Base-by-base conservation (phyloP, 2,797 vertebrate genomes). In the Zalophus californianus region DNA sequence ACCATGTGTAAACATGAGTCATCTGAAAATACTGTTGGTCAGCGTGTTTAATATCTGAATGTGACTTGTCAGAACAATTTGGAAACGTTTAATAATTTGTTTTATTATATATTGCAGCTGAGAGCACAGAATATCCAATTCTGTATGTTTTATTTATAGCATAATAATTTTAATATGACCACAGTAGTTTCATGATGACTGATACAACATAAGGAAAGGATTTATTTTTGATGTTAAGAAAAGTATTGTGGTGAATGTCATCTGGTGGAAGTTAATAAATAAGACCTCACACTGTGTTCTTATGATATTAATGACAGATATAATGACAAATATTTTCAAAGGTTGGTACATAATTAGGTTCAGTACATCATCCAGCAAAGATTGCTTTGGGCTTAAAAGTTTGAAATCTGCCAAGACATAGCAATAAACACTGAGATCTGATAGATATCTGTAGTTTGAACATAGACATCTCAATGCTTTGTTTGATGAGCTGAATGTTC, bases 351-450 rank as follows among this genome's bases (percentile, higher is more conserved):
- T 72, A 48, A 90, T 86, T 95, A 79, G 1, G 7, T 91, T 86
- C 21, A 32, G 5, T 83, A 73, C 60, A 54, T 89, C 44, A 91
- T 86, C 54, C 50, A 95, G 35, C 32, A 95, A 86, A 94, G 50
- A 80, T 50, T 38, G 58, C 32, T 94, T 94, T 89, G 38, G 15
- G 70, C 35, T 75, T 94, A n/a, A 92, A 96, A 96, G 13, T 54
- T 94, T 82, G 54, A 82, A 90, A 80, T 95, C 15, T 83, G 13
- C 13, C n/a, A 83, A 95, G 44, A 82, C 25, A 73, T 9, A 62
- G 18, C 58, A 62, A 48, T 75, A 92, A 84, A 87, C 64, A 95
- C 21, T n/a, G 23, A 78, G 16, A 18, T 77, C 14, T 90, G n/a
- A 50, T 91, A 70, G 87, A 79, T 80, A 82, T 23, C 4, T 27